Evolutionary conservation across 1,140 invertebrate species (phyloP), one percentile per base, ranked within the genome.

Genomic region (Drosophila ficusphila): DNA sequence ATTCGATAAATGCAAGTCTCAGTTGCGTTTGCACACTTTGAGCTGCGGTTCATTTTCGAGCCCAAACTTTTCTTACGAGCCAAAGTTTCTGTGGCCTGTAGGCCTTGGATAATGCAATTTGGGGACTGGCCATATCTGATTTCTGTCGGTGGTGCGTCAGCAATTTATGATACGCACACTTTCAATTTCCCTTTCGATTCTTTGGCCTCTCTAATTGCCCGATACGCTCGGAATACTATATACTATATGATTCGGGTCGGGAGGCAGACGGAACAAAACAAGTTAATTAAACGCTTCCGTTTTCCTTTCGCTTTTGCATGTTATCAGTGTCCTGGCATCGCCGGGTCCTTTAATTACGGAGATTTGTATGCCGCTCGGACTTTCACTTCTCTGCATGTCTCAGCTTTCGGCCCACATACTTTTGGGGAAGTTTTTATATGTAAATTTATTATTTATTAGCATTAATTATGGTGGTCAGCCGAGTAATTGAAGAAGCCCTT

Each of bases 381-480:
- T 65, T 86, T 79, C 71, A 72, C 79, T 85, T 79, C 74, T 41
- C 41, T 33, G 47, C 57, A 56, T 62, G 51, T 61, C 78, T 72
- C 67, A 62, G 76, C 60, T 74, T 76, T 60, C 72, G 58, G 57
- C 72, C 83, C 76, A 70, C 79, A 78, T 64, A 57, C 18, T 47
- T 38, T 42, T 29, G 47, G 49, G 25, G 19, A 44, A 51, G 64
- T 44, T 76, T 70, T 61, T 86, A 61, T 85, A 85, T 85, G 81
- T 86, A 85, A 85, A 85, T 85, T 85, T 85, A 85, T 85, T 85
- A 85, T 85, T 85, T 85, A 85, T 85, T 85, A 85, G 64, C 81
- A 85, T 88, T 88, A 88, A 85, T 85, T 85, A 85, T 85, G 82
- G 82, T 74, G 81, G 67, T 65, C 73, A 74, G 57, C 42, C 23